Evolutionary conservation across 2,888 invertebrate species (phyloP).

Genomic region (Macrosoma leucophasiata): DNA sequence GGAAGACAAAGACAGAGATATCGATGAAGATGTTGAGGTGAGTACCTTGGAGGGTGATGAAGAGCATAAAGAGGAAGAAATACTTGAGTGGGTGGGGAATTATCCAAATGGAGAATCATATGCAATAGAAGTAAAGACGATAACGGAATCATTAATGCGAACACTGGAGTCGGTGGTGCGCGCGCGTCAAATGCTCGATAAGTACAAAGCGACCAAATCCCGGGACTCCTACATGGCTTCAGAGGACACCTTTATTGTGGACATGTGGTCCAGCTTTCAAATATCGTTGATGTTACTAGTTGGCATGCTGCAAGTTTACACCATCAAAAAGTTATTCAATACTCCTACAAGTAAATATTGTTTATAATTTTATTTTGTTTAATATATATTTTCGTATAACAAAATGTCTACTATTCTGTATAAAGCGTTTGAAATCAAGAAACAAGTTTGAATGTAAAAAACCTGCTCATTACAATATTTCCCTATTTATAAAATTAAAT

Average conservation of each 20-base stretch:
- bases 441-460: too few relatives aligned
- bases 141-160: constrained; percentile 78
- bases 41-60: constrained; percentile 32
- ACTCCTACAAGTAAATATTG: too few relatives aligned
- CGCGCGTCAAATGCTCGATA: constrained; percentile 79
- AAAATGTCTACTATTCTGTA: too few relatives aligned
- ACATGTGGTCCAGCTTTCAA: constrained; percentile 85
- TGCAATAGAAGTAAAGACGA: constrained; percentile 64
- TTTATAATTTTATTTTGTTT: too few relatives aligned
- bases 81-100: constrained; percentile 50
- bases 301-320: constrained; percentile 83
- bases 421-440: too few relatives aligned
- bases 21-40: constrained; percentile 39
- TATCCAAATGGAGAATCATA: constrained; percentile 43
- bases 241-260: constrained; percentile 87
- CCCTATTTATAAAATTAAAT: too few relatives aligned
- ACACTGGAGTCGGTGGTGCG: constrained; percentile 78
- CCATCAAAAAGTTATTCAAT: constrained; percentile 79
- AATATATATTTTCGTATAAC: too few relatives aligned
- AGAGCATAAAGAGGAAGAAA: constrained; percentile 50
- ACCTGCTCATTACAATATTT: too few relatives aligned
- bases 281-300: constrained; percentile 83
- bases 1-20: constrained; percentile 71
- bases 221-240: constrained; percentile 88
- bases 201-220: constrained; percentile 83